A percentile compares a stretch with the other conserved stretches of the same genome.
phyloP scores from a whole-genome alignment of 2,797 vertebrate species.

The Cichlasoma orientale region DNA sequence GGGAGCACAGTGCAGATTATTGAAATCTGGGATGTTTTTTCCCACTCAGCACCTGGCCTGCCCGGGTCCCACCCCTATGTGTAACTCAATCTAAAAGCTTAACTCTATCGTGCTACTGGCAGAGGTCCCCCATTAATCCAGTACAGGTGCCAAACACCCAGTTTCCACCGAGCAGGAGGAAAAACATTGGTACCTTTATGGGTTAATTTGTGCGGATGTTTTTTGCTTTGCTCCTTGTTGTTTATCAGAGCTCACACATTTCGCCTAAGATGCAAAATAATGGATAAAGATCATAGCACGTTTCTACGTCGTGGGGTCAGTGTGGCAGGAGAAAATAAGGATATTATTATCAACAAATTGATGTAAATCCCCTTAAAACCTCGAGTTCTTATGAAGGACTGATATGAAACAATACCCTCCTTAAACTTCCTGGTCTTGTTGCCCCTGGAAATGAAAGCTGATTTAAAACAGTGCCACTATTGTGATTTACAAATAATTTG shows the following conservation, averaged over 20 bases:
- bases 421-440: conserved; percentile 73
- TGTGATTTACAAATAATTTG: conserved; percentile 86
- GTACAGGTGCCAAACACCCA: conserved; percentile 91
- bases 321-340: background rate
- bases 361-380: conserved; percentile 63
- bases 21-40: conserved; percentile 85
- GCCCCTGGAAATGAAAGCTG: conserved; percentile 82
- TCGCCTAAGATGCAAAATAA: background rate
- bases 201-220: background rate
- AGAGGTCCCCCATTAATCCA: conserved; percentile 94
- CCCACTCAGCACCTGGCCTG: conserved; percentile 91
- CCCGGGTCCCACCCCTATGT: conserved; percentile 81
- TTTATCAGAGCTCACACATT: background rate
- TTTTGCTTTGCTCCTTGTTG: background rate
- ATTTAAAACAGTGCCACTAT: conserved; percentile 88
- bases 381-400: conserved; percentile 61
- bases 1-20: conserved; percentile 64
- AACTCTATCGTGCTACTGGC: conserved; percentile 88
- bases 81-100: conserved; percentile 95
- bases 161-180: conserved; percentile 35
- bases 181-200: background rate
- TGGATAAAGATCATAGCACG: background rate
- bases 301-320: background rate
- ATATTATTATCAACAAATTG: conserved; percentile 39
- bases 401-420: conserved; percentile 73